Evolutionary conservation across 2,797 vertebrate genomes (phyloP).

Genomic region (Neosalanx taihuensis): DNA sequence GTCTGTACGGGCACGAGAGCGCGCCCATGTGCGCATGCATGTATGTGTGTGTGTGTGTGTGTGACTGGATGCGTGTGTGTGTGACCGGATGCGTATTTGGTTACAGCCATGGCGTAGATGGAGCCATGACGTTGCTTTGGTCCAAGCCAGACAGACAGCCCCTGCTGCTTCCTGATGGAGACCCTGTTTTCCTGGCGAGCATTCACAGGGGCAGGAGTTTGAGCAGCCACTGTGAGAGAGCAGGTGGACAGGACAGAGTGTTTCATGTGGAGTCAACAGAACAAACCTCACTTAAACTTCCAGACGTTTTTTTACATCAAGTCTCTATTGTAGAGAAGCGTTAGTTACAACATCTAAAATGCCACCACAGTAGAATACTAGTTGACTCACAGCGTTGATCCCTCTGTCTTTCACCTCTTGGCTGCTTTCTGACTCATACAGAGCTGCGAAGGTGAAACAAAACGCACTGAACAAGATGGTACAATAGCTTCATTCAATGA

Average conservation of each 20-base stretch:
- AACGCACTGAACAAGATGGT: background rate
- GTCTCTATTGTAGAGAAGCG: background rate
- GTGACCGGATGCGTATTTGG: constrained; percentile 32
- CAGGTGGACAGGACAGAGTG: constrained; percentile 6
- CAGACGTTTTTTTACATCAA: background rate
- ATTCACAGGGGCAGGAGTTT: constrained; percentile 68
- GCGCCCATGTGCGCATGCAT: constrained; percentile 16
- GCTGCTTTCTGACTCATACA: constrained; percentile 71
- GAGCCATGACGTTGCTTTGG: constrained; percentile 32
- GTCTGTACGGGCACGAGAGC: background rate
- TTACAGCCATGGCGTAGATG: constrained; percentile 21
- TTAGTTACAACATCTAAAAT: background rate
- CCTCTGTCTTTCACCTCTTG: constrained; percentile 70
- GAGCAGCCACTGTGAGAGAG: constrained; percentile 70
- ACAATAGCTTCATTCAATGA: constrained; percentile 8
- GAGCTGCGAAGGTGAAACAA: constrained; percentile 53
- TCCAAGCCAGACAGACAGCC: constrained; percentile 35
- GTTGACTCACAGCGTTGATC: constrained; percentile 71
- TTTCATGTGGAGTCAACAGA: background rate
- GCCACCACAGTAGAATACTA: background rate
- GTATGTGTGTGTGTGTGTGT: constrained; percentile 39
- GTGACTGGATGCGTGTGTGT: constrained; percentile 20
- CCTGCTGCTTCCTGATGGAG: constrained; percentile 35
- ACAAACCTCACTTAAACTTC: background rate
- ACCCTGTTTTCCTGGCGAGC: constrained; percentile 1